phyloP scores from a whole-genome alignment of 2,797 vertebrate species.

The Hoplostethus mediterraneus region DNA sequence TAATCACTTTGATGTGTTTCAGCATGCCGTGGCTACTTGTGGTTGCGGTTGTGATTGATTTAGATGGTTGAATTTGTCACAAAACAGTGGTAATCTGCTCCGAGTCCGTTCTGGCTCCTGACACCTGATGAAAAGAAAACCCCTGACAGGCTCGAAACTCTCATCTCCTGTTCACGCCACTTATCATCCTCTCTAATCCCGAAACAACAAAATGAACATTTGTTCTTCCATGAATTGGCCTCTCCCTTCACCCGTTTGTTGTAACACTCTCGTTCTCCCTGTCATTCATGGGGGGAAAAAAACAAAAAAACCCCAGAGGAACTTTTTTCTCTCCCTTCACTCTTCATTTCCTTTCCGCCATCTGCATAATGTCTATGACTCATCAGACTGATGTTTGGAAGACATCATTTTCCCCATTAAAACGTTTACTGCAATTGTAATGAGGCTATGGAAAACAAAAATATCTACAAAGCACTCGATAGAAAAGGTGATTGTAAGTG shows the following conservation, averaged over 20 bases:
- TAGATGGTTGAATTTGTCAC: neutral
- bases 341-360: constrained; percentile 11
- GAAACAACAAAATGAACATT: neutral
- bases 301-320: neutral
- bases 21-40: neutral
- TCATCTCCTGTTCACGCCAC: neutral
- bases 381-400: constrained; percentile 5
- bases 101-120: neutral
- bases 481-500: constrained; percentile 9
- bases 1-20: constrained; percentile 9
- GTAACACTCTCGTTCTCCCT: neutral
- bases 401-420: constrained; percentile 2
- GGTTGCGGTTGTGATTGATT: neutral
- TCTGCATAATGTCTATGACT: constrained; percentile 11
- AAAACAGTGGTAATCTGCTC: neutral
- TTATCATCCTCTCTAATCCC: neutral
- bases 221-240: too few relatives aligned
- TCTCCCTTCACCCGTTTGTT: too few relatives aligned
- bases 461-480: neutral
- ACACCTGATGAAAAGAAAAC: neutral
- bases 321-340: constrained; percentile 6
- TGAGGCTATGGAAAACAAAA: constrained; percentile 31
- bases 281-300: neutral
- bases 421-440: neutral
- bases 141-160: neutral